Base-by-base conservation (phyloP, 1,140 invertebrate genomes). In the Lordiphosa mommai region DNA sequence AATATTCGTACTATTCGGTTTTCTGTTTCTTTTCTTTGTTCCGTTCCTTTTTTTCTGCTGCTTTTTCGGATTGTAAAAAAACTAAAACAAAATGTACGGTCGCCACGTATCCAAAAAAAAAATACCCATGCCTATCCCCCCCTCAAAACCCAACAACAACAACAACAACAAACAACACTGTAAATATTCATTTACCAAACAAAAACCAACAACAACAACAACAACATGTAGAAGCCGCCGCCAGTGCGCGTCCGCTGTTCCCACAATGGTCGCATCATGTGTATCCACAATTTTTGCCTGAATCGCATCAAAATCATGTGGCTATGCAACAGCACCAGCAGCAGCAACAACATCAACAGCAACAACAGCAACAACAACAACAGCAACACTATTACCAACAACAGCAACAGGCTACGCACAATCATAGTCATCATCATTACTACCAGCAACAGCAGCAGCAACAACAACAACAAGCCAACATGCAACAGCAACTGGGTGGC, bases 211-310 rank as follows among this genome's bases (percentile, higher is more conserved):
- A 16, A n/a, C n/a, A n/a, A n/a, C n/a, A n/a, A n/a, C n/a, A 40
- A 37, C 20, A 29, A 50, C 4, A 9, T 7, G 10, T 17, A 38
- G 16, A 27, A 67, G 36, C 48, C 20, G 72, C 88, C 49, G 71
- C 88, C 64, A 76, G 76, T 47, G 71, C 91, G 59, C 92, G 95
- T 88, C 95, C 95, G 77, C 91, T 96, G 87, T 96, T 96, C 89
- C 95, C 95, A 73, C 95, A 96, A 91, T 96, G 95, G 95, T 96
- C 95, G 74, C 95, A 96, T 90, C 95, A 96, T 91, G 95, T 96
- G 82, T 96, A 96, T 90, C 95, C 95, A 69, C 95, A 96, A 92
- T 96, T 96, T 91, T 92, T 96, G 89, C 95, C 95, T 70, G 94
- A 94, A 89, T 93, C 94, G 89, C 94, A 95, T 90, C 94, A 94